These are phyloP conservation scores for Panthera uncia DNA, from an alignment of 2,113 vertebrate species.

Conservation along the genomic window DNA sequence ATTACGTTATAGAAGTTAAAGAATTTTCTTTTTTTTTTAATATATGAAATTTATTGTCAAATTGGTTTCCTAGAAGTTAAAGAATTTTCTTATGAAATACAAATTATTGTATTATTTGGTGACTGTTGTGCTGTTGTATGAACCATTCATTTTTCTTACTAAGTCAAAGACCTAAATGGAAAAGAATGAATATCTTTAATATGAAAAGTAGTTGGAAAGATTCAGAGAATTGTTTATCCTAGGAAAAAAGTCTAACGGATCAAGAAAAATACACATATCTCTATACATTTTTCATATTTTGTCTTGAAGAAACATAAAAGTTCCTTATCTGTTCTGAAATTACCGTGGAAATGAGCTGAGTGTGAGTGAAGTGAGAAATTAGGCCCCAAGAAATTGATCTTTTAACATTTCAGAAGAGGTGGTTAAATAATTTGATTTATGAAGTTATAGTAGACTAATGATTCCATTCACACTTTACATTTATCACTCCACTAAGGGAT, in stretches of 20 bases:
- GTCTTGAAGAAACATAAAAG: conserved; percentile 4
- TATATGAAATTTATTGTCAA: too few species aligned
- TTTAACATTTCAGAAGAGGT: background rate
- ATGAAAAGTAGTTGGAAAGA: conserved; percentile 1
- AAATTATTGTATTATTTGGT: background rate
- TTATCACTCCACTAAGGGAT: background rate
- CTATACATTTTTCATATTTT: background rate
- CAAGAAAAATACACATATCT: background rate
- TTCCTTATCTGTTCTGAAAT: background rate
- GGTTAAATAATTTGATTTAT: background rate
- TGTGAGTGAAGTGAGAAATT: background rate
- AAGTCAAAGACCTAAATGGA: conserved; percentile 34
- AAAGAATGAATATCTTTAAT: conserved; percentile 23
- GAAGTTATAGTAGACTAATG: background rate
- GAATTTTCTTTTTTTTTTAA: background rate
- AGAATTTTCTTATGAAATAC: conserved; percentile 22
- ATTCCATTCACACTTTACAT: background rate
- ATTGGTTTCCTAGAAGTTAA: background rate
- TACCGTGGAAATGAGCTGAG: background rate
- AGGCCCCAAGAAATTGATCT: background rate
- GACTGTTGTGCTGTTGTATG: background rate
- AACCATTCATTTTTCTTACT: background rate
- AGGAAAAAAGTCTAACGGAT: background rate
- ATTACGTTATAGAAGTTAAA: conserved; percentile 34
- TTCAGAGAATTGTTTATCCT: conserved; percentile 35